Base-by-base conservation (phyloP, 2,888 invertebrate genomes). In the Balanococcus diminutus region DNA sequence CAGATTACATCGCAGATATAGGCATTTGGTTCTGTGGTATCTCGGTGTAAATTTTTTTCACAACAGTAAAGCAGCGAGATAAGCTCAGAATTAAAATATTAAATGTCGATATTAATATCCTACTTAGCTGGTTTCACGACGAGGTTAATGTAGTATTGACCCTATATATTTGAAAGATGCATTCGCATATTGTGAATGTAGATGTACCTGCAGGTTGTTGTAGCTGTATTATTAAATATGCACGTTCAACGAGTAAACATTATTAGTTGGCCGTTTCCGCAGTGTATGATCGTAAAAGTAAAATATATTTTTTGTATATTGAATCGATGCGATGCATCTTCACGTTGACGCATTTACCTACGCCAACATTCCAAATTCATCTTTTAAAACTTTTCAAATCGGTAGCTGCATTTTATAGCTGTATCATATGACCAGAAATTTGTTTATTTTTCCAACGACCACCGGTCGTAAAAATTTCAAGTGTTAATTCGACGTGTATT, bases 221-320 rank as follows among this genome's bases (percentile, higher is more conserved):
- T 75, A 75, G 25, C 32, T 75, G n/a, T 36, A 75, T 36, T 32
- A 75, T 75, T 75, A 75, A 75, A 75, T 75, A 75, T 75, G 75
- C 75, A 36, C 36, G 75, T 32, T 75, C 32, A 14, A 75, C 32
- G 32, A 28, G 75, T 75, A 75, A 75, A 75, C 36, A 75, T 75
- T n/a, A n/a, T 75, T 75, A 75, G 75, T 75, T 75, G 75, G 32
- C 32, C 32, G 75, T 75, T 75, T 75, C n/a, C 32, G 75, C n/a
- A 75, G 75, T 67, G 42, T 51, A 75, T 75, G 75, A 75, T 75
- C 75, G 75, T 75, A 75, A 75, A 75, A 75, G 75, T 32, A 32
- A 75, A 36, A 75, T 75, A 75, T 75, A 32, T n/a, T n/a, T n/a
- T n/a, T n/a, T n/a, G n/a, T n/a, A n/a, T n/a, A n/a, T n/a, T n/a